These are phyloP conservation scores for Drosophila asahinai DNA, from an alignment of 1,140 invertebrate species.

Conservation along the genomic window DNA sequence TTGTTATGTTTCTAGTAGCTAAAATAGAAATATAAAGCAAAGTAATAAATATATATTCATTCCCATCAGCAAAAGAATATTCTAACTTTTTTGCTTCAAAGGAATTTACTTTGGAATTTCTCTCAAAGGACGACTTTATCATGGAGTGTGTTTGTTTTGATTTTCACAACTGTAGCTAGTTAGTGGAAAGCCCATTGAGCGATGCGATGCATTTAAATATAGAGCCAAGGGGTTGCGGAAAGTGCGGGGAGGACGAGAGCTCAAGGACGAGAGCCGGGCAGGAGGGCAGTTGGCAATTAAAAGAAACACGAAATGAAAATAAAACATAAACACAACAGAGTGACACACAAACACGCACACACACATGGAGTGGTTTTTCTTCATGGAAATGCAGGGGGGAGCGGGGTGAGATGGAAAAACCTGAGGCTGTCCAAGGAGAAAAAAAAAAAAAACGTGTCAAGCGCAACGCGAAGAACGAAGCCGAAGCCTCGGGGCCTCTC, in stretches of 20 bases:
- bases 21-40: background rate
- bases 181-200: conserved; percentile 21
- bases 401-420: conserved; percentile 13
- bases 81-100: too few species aligned
- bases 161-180: conserved; percentile 38
- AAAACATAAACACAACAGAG: conserved; percentile 54
- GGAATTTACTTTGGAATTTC: too few species aligned
- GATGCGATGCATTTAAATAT: conserved; percentile 71
- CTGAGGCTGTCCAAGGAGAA: conserved; percentile 20
- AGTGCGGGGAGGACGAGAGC: background rate
- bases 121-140: background rate
- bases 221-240: conserved; percentile 7
- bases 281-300: conserved; percentile 53
- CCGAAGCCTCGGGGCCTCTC: conserved; percentile 39
- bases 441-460: conserved; percentile 40
- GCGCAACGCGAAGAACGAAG: conserved; percentile 42
- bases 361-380: conserved; percentile 38
- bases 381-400: background rate
- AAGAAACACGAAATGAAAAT: conserved; percentile 61
- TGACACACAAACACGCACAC: conserved; percentile 38
- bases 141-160: conserved; percentile 35
- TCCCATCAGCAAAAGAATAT: too few species aligned
- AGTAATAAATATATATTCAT: background rate
- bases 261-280: conserved; percentile 41
- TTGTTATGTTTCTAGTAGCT: background rate